phyloP scores from a whole-genome alignment of 2,797 vertebrate species.

The Ctenochaetus hawaiiensis region DNA sequence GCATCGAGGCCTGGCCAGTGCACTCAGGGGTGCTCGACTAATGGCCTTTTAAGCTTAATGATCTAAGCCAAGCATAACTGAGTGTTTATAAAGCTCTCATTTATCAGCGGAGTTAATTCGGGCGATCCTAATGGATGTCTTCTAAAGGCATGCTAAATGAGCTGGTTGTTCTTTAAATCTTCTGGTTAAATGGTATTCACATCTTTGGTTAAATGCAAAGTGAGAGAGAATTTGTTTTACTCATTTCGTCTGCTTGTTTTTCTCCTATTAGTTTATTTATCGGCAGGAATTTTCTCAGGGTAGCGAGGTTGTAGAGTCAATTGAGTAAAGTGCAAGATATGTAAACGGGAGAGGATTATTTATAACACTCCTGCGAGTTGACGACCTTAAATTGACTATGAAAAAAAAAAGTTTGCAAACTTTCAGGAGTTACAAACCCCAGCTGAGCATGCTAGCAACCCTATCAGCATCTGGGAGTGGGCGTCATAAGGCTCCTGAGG shows the following conservation, averaged over 20 bases:
- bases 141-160: constrained; percentile 66
- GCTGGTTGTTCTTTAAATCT: constrained; percentile 64
- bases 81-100: constrained; percentile 71
- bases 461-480: constrained; percentile 1
- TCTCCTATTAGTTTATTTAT: constrained; percentile 49
- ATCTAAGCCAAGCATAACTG: constrained; percentile 65
- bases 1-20: constrained; percentile 32
- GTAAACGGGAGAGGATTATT: neutral
- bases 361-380: neutral
- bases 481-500: constrained; percentile 9
- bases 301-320: constrained; percentile 23
- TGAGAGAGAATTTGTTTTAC: constrained; percentile 48
- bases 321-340: neutral
- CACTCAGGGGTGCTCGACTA: constrained; percentile 59
- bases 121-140: constrained; percentile 63
- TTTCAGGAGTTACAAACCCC: neutral
- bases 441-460: neutral
- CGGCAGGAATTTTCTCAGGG: constrained; percentile 16
- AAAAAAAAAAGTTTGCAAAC: neutral
- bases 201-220: constrained; percentile 55
- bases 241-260: constrained; percentile 52
- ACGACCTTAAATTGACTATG: neutral
- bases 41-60: constrained; percentile 78
- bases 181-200: constrained; percentile 58
- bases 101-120: constrained; percentile 68